A percentile compares a stretch with the other conserved stretches of the same genome.
These are phyloP conservation scores for Ceratina calcarata DNA, from an alignment of 1,140 invertebrate genomes.

Conservation along the genomic window DNA sequence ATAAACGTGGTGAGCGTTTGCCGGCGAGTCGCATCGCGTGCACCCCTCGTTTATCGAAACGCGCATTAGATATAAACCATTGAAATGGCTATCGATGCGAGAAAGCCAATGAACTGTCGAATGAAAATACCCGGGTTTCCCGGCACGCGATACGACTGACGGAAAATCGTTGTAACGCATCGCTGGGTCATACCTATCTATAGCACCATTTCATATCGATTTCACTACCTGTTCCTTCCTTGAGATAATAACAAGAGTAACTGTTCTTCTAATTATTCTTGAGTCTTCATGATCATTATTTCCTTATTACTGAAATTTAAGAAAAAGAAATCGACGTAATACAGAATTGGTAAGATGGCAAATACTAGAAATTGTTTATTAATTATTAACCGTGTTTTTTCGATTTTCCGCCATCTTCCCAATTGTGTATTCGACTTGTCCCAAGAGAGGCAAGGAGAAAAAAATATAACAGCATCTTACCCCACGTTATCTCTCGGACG, in stretches of 20 bases:
- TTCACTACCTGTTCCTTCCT: neutral
- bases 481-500: constrained; percentile 53
- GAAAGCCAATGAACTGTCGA: constrained; percentile 55
- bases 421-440: constrained; percentile 17
- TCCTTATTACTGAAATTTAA: too few relatives aligned
- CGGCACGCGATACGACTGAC: constrained; percentile 47
- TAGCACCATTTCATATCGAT: constrained; percentile 40
- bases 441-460: neutral
- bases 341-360: too few relatives aligned
- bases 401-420: neutral
- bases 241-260: neutral
- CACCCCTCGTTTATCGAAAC: constrained; percentile 12
- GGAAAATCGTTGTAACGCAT: constrained; percentile 61
- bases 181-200: constrained; percentile 46
- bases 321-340: too few relatives aligned
- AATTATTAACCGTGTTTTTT: too few relatives aligned
- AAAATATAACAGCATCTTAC: constrained; percentile 26
- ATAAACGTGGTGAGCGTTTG: neutral
- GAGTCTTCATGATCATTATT: too few relatives aligned
- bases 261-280: too few relatives aligned
- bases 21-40: constrained; percentile 16
- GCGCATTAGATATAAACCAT: constrained; percentile 56
- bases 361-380: too few relatives aligned
- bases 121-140: constrained; percentile 46
- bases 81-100: constrained; percentile 42